Evolutionary conservation across 2,113 vertebrate genomes (phyloP), one percentile per base, ranked within the genome.

Genomic region (Otus sunia): DNA sequence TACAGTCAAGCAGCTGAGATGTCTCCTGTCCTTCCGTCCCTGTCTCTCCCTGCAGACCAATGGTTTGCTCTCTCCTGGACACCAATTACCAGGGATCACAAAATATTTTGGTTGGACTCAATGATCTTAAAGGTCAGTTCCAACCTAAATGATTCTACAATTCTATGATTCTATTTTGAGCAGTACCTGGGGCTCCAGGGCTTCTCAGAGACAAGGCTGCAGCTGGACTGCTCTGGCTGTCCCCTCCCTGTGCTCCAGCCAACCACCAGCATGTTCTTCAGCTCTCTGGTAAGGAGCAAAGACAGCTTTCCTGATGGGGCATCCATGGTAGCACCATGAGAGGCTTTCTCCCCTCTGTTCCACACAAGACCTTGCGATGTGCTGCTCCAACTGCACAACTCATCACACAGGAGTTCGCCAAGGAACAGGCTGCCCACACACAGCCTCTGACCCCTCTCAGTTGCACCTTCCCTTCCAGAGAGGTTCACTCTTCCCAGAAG

Each of bases 111-210:
- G 62, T n/a, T 62, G n/a, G 66, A 74, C 60, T 62, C 7, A 1
- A 73, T 11, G 12, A 92, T 67, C 60, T 86, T 53, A 74, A 81
- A 90, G 36, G 13, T 86, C 23, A 86, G 82, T 86, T 88, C 27
- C 60, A 92, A 78, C 15, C 22, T 69, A 80, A 90, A 84, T 19
- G 22, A 77, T 63, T 66, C 53, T 59, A 49, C 11, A 5, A n/a
- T 67, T 79, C 67, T 60, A 18, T 21, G 9, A 78, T 74, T 78
- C 64, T 67, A 63, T 52, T 94, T 58, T 3, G 6, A 81, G 53
- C 13, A 43, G 52, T 81, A 80, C 52, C 58, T 75, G 49, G 20
- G 45, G 55, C 37, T 85, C 21, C 66, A 47, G 6, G 32, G 36
- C 30, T 66, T 63, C 91, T 74, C 55, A 41, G 53, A 75, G 41